Evolutionary conservation across 2,797 vertebrate species (phyloP).

Genomic region (Pachyuromys duprasi): DNA sequence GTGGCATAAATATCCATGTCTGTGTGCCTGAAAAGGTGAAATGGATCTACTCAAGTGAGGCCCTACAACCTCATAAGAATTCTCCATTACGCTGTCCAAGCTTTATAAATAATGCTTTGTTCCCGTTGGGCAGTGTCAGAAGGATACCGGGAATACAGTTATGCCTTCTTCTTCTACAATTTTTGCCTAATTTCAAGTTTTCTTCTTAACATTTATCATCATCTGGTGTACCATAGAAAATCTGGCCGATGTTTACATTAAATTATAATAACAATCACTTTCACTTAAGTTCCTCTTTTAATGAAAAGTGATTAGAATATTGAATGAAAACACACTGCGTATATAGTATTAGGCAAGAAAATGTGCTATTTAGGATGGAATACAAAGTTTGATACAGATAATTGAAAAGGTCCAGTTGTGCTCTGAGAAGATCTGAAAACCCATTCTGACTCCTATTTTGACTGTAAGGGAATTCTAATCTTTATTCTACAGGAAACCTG

Average conservation of each 20-base stretch:
- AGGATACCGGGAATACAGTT: background rate
- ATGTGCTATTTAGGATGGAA: background rate
- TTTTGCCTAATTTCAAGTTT: background rate
- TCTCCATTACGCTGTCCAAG: background rate
- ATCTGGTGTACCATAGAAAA: background rate
- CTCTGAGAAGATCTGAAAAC: background rate
- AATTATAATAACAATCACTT: background rate
- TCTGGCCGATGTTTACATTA: background rate
- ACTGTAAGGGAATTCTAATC: background rate
- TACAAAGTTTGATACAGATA: background rate
- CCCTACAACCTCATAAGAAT: background rate
- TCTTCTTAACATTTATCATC: background rate
- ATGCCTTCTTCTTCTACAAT: background rate
- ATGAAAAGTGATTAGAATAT: background rate
- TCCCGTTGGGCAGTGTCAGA: background rate
- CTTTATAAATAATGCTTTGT: background rate
- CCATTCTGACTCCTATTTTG: background rate
- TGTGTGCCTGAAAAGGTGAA: conserved; percentile 64
- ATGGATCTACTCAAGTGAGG: conserved; percentile 24
- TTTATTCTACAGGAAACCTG: background rate
- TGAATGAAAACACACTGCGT: background rate
- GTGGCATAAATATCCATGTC: conserved; percentile 63
- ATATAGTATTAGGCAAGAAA: background rate
- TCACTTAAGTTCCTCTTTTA: background rate
- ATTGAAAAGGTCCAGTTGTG: background rate